A percentile compares a stretch with the other conserved stretches of the same genome.
phyloP scores from a whole-genome alignment of 2,797 vertebrate species.

The Alcedo atthis region DNA sequence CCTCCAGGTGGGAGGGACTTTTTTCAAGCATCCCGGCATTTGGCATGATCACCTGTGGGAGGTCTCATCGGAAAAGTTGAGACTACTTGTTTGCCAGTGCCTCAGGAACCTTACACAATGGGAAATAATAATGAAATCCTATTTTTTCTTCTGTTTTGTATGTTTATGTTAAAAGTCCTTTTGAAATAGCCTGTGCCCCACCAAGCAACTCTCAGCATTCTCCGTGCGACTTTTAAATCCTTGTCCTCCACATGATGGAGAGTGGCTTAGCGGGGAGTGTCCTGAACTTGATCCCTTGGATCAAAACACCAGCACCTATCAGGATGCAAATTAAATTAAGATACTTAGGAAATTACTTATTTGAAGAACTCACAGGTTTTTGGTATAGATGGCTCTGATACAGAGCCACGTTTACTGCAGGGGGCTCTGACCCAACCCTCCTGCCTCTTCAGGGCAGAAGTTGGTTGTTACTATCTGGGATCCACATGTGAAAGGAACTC shows the following conservation, averaged over 20 bases:
- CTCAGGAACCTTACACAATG: not conserved
- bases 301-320: not conserved
- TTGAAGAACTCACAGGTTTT: not conserved
- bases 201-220: not conserved
- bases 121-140: not conserved
- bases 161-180: not conserved
- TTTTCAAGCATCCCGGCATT: not conserved
- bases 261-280: not conserved
- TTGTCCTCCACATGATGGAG: not conserved
- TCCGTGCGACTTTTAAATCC: not conserved
- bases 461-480: not conserved
- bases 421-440: not conserved
- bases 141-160: not conserved
- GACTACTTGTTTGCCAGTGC: not conserved
- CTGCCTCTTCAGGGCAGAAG: not conserved
- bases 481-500: not conserved
- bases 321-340: not conserved
- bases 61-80: not conserved
- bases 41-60: not conserved
- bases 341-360: fast-evolving
- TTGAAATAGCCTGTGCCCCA: not conserved
- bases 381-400: not conserved
- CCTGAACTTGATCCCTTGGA: not conserved
- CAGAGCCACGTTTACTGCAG: not conserved
- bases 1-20: not conserved